Evolutionary conservation across 2,113 vertebrate species (phyloP).

Genomic region (Speoplatyrhinus poulsoni): DNA sequence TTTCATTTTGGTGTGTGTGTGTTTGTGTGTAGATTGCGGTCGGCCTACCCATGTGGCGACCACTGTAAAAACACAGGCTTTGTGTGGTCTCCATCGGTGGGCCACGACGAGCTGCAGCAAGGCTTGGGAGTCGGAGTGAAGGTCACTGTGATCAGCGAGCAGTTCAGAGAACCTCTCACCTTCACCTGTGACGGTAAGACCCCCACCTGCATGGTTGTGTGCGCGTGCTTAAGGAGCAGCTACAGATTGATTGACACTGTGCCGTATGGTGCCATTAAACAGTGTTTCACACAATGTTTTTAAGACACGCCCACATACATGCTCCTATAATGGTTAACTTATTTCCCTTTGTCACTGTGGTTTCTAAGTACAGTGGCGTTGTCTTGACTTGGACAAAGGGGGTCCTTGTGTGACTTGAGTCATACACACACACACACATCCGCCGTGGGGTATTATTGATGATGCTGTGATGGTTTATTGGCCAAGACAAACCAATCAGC

Average conservation of each 20-base stretch:
- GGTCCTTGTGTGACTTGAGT: background rate
- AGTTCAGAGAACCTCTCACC: conserved; percentile 86
- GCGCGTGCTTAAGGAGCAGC: background rate
- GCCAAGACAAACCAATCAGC: too few species aligned
- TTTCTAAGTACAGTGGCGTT: background rate
- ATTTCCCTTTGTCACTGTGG: background rate
- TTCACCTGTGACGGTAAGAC: conserved; percentile 94
- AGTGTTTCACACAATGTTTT: too few species aligned
- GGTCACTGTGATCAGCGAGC: conserved; percentile 85
- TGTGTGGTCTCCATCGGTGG: conserved; percentile 85
- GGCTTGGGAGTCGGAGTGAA: conserved; percentile 86
- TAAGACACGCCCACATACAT: background rate
- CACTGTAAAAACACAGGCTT: conserved; percentile 78
- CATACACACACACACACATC: conserved; percentile 2
- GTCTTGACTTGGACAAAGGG: background rate
- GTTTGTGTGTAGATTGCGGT: conserved; percentile 78
- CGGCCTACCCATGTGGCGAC: conserved; percentile 73
- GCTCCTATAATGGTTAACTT: background rate
- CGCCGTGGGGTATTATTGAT: background rate
- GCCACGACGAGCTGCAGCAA: conserved; percentile 82
- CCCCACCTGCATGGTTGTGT: background rate
- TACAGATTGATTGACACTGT: too few species aligned
- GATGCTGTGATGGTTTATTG: too few species aligned
- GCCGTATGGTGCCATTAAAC: too few species aligned
- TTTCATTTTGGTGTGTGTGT: background rate